Evolutionary conservation across 64 coral and sea anemone species (phyloP).

Genomic region (Dendronephthya gigantea): DNA sequence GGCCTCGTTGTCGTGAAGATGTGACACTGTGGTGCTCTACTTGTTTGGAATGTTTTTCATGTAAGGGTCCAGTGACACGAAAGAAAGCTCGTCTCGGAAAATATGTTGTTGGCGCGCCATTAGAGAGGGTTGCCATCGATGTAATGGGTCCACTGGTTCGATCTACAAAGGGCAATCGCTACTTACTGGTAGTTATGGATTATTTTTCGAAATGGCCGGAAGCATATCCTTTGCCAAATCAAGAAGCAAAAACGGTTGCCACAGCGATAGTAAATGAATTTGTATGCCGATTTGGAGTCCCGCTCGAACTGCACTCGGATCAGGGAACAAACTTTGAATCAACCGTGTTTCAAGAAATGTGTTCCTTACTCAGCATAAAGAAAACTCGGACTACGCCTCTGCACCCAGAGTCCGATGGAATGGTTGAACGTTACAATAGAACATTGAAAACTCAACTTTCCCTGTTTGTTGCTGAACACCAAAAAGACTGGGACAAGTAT

Average conservation of each 20-base stretch:
- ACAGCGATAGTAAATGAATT: neutral
- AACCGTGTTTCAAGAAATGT: too few species aligned
- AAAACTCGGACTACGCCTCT: too few species aligned
- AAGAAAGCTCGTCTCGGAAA: neutral
- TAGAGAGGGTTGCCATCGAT: neutral
- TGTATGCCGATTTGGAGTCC: neutral
- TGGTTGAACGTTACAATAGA: too few species aligned
- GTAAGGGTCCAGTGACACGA: neutral
- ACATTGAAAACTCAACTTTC: too few species aligned
- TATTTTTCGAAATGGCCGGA: neutral
- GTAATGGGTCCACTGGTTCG: neutral
- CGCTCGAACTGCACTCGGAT: neutral
- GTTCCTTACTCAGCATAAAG: too few species aligned
- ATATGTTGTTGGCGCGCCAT: neutral
- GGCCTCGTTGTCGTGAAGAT: too few species aligned
- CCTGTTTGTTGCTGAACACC: too few species aligned
- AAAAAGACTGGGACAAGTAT: too few species aligned
- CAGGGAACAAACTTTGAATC: too few species aligned
- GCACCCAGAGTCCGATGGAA: too few species aligned
- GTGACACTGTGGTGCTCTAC: neutral
- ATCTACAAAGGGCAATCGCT: neutral
- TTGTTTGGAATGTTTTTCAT: neutral
- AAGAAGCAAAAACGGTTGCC: neutral
- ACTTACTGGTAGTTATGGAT: neutral
- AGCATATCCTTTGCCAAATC: neutral